Evolutionary conservation across 1,140 invertebrate species (phyloP).

Genomic region (Drosophila athabasca): DNA sequence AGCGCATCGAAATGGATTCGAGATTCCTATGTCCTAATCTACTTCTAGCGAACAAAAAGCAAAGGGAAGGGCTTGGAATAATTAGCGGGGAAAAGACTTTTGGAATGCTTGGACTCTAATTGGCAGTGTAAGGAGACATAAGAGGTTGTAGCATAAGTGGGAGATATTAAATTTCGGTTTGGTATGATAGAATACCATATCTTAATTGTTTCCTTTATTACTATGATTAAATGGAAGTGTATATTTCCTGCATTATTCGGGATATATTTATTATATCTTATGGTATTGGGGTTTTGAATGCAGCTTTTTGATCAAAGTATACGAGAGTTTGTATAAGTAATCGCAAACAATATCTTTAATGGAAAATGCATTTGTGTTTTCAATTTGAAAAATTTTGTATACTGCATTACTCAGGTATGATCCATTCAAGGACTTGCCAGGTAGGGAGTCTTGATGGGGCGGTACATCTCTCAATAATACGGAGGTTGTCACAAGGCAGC

Average conservation of each 20-base stretch:
- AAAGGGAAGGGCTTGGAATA: too few relatives aligned
- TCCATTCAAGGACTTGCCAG: too few relatives aligned
- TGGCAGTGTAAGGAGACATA: slow-evolving; percentile 81
- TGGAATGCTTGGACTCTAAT: too few relatives aligned
- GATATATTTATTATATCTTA: slow-evolving; percentile 48
- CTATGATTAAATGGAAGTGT: slow-evolving; percentile 80
- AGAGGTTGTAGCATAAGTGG: slow-evolving; percentile 86
- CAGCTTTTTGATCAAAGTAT: slow-evolving; percentile 35
- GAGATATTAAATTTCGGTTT: slow-evolving; percentile 53
- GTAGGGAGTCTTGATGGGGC: too few relatives aligned
- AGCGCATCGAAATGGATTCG: too few relatives aligned
- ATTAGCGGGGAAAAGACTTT: too few relatives aligned
- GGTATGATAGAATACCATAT: slow-evolving; percentile 87
- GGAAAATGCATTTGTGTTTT: slow-evolving; percentile 14
- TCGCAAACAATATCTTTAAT: too few relatives aligned
- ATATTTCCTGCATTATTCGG: slow-evolving; percentile 33
- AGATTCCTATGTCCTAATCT: too few relatives aligned
- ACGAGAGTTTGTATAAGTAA: slow-evolving; percentile 54
- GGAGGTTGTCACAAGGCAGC: too few relatives aligned
- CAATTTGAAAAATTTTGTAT: slow-evolving; percentile 36
- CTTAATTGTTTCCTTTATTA: slow-evolving; percentile 86
- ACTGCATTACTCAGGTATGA: slow-evolving; percentile 57
- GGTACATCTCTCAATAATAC: too few relatives aligned
- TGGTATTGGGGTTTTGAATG: slow-evolving; percentile 47
- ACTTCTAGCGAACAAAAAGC: too few relatives aligned